These are phyloP conservation scores for Zapornia atra DNA, from an alignment of 2,113 vertebrate species.

Conservation along the genomic window DNA sequence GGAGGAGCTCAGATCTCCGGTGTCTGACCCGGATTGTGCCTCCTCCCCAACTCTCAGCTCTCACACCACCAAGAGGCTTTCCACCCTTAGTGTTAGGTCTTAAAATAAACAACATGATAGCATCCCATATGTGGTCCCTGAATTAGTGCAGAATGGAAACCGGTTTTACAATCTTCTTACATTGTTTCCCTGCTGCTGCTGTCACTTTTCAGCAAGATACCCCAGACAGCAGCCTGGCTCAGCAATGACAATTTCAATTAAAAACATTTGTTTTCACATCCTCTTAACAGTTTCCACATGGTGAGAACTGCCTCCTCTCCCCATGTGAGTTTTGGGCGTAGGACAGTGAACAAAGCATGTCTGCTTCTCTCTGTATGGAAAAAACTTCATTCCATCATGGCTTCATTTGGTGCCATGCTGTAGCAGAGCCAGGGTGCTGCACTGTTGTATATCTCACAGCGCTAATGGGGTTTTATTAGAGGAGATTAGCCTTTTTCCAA, in stretches of 20 bases:
- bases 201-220: conserved; percentile 53
- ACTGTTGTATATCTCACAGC: background rate
- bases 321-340: background rate
- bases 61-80: background rate
- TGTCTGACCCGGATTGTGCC: background rate
- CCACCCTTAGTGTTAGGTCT: background rate
- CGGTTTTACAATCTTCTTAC: conserved; percentile 15
- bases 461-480: background rate
- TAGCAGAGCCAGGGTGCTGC: background rate
- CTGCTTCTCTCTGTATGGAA: background rate
- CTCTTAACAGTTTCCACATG: conserved; percentile 45
- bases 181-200: conserved; percentile 54
- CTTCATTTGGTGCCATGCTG: background rate
- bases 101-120: conserved; percentile 24
- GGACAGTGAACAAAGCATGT: background rate
- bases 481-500: background rate
- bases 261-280: conserved; percentile 65
- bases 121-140: conserved; percentile 32
- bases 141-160: conserved; percentile 28
- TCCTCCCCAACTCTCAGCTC: background rate
- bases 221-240: conserved; percentile 45
- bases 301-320: conserved; percentile 25
- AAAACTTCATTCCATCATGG: background rate
- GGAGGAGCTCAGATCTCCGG: fast-evolving
- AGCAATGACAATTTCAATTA: conserved; percentile 65